Base-by-base conservation (phyloP, 1,140 invertebrate genomes). In the Diachasmimorpha longicaudata region DNA sequence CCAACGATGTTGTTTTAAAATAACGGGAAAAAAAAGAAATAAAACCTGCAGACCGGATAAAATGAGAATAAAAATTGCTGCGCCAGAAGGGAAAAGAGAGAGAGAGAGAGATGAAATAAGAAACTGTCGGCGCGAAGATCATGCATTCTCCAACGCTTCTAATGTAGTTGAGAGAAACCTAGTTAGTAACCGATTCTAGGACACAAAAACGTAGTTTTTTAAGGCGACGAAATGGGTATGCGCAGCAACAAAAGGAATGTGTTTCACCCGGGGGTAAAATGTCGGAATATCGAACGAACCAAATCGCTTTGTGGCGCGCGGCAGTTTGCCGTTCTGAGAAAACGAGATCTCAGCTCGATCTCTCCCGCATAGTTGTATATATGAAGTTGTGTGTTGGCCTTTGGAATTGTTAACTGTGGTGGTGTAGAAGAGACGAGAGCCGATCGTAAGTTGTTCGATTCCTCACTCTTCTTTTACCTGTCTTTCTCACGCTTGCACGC, bases 281-380 rank as follows among this genome's bases (percentile, higher is more conserved):
- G 79, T 84, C 81, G 79, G 82, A 83, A 85, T 82, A 83, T 84
- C 82, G 81, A 83, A 82, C 77, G 79, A 82, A 79, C 77, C 77
- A 78, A 80, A 80, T 80, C 77, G 78, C 70, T 85, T 85, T 84
- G 83, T 84, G 82, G 81, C 74, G 78, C 76, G 44, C 13, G 70
- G 74, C 48, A 48, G 71, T 74, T 77, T 46, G 79, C 68, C 46
- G 76, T 85, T 85, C 84, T 79, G 46, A 82, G 84, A 85, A 85
- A 80, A 82, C 79, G 79, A 82, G 79, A 79, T 80, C 80, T 78
- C 72, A 76, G 42, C 76, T 74, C 77, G 78, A 81, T 83, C 81
- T 80, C 69, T 76, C 25, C 36, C n/a, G 66, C 36, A 37, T 19
- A 68, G 25, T 37, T 37, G 39, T 68, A 37, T 68, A 68, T 19